Conservation (phyloP, 2,797 vertebrate genomes). For the Acestrorhynchus altus region DNA sequence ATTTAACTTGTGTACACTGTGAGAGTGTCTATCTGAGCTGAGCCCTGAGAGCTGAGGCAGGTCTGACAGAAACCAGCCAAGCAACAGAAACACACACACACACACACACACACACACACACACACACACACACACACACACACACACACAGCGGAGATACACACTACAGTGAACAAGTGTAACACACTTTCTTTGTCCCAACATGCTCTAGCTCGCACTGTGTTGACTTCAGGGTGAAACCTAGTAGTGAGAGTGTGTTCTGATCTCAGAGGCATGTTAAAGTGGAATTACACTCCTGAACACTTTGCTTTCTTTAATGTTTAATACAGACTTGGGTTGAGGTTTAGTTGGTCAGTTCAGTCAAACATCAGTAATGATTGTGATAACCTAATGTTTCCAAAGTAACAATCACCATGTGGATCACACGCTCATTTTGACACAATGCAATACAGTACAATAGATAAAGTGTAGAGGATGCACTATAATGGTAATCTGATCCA, state of each 20-base stretch:
- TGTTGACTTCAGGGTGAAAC: background rate
- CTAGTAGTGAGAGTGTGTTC: background rate
- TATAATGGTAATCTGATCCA: no score
- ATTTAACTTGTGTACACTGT: no score
- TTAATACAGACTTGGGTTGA: no score
- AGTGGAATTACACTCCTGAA: background rate
- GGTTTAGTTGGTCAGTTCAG: no score
- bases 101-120: constrained; percentile 9
- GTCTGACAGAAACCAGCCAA: background rate
- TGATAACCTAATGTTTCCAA: no score
- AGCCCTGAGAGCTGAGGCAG: background rate
- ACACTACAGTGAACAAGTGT: background rate
- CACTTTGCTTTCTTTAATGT: no score
- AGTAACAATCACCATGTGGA: no score
- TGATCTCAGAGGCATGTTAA: background rate
- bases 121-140: background rate
- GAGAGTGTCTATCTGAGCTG: background rate
- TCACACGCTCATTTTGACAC: no score
- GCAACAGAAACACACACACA: background rate
- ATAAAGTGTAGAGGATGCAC: no score
- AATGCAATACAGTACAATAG: no score
- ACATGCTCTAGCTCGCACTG: background rate
- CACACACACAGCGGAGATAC: background rate
- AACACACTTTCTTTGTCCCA: background rate
- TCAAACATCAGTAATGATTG: no score